These are phyloP conservation scores for Atta texana DNA, from an alignment of 1,140 invertebrate genomes.

Conservation along the genomic window DNA sequence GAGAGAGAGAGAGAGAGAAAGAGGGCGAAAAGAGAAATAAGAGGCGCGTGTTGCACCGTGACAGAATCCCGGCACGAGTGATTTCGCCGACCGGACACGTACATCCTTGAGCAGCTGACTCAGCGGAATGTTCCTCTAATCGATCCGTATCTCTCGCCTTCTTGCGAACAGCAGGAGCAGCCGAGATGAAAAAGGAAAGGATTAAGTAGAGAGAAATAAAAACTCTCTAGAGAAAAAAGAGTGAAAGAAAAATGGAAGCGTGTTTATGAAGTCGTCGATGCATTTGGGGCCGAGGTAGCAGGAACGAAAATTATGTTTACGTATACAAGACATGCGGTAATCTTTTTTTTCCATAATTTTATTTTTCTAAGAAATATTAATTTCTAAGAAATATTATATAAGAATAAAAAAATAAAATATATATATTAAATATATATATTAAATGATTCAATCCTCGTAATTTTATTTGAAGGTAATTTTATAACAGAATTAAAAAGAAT, in stretches of 20 bases:
- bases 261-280: slow-evolving; percentile 13
- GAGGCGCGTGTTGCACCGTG: slow-evolving; percentile 66
- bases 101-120: slow-evolving; percentile 77
- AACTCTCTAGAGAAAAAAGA: background rate
- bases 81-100: slow-evolving; percentile 75
- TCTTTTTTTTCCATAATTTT: background rate
- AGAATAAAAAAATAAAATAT: background rate
- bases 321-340: no score
- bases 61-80: slow-evolving; percentile 71
- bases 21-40: slow-evolving; percentile 55
- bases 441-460: background rate
- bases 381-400: no score
- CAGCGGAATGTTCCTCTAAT: slow-evolving; percentile 75
- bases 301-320: background rate
- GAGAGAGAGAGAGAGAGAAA: background rate
- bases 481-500: background rate
- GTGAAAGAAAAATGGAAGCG: background rate
- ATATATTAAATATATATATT: background rate
- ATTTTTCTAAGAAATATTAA: background rate
- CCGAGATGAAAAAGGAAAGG: slow-evolving; percentile 46
- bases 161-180: slow-evolving; percentile 37
- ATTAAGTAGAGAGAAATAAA: slow-evolving; percentile 29
- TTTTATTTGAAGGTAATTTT: background rate
- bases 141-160: slow-evolving; percentile 71
- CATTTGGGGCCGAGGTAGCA: background rate